These are phyloP conservation scores for Dasyprocta punctata DNA, from an alignment of 2,113 vertebrate species.

Conservation along the genomic window DNA sequence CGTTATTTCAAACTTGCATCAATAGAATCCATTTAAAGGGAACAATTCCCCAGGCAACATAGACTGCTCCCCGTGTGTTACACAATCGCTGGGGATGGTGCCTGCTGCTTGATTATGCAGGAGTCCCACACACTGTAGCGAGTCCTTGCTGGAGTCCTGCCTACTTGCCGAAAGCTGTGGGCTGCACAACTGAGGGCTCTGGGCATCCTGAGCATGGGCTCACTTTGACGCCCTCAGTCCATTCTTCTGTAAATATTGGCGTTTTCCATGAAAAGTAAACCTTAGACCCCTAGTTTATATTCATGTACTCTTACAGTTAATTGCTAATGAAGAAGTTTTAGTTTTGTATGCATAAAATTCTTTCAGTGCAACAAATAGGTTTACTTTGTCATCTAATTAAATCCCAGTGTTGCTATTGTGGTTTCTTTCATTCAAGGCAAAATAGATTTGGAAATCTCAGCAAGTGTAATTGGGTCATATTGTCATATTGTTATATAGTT, in stretches of 20 bases:
- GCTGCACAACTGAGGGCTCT: background rate
- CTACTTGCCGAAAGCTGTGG: background rate
- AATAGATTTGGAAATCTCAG: background rate
- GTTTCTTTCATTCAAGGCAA: background rate
- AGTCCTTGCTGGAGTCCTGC: background rate
- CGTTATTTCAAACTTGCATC: slow-evolving; percentile 52
- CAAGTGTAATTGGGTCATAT: background rate
- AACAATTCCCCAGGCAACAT: slow-evolving; percentile 7
- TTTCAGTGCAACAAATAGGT: background rate
- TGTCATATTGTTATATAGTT: background rate
- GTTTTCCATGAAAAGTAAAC: background rate
- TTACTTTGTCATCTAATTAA: background rate
- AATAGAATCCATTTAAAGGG: slow-evolving; percentile 35
- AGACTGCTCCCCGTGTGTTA: background rate
- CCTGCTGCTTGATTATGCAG: background rate
- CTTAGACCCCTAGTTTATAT: background rate
- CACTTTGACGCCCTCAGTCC: background rate
- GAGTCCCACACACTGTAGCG: background rate
- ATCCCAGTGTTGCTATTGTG: background rate
- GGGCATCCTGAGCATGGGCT: background rate
- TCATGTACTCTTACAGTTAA: background rate
- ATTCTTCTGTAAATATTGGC: background rate
- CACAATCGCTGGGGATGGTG: background rate
- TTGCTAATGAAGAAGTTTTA: slow-evolving; percentile 13
- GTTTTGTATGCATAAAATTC: background rate